These are phyloP conservation scores for Nicator chloris DNA, from an alignment of 2,113 vertebrate species.

Conservation along the genomic window DNA sequence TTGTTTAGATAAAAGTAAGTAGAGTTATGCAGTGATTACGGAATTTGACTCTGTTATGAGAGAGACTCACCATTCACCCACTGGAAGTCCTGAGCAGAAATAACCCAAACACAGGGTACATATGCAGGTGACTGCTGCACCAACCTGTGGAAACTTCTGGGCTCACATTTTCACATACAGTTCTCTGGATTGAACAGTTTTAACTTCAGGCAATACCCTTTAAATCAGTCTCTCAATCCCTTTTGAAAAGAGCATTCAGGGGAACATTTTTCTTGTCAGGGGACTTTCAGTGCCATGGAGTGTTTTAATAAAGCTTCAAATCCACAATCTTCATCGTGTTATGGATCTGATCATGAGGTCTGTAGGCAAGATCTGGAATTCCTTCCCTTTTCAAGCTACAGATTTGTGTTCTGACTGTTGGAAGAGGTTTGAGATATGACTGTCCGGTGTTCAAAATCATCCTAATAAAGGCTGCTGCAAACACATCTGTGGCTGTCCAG, in stretches of 20 bases:
- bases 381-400: neutral
- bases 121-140: neutral
- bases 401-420: neutral
- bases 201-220: neutral
- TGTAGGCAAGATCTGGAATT: neutral
- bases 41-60: conserved; percentile 39
- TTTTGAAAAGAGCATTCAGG: neutral
- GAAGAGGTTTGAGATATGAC: neutral
- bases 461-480: neutral
- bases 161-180: neutral
- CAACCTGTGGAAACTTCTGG: neutral
- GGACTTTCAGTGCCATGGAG: neutral
- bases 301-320: neutral
- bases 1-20: conserved; percentile 35
- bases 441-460: neutral
- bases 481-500: neutral
- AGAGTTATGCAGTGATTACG: neutral
- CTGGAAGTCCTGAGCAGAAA: conserved; percentile 24
- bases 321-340: neutral
- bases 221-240: neutral
- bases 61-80: neutral
- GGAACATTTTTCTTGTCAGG: neutral
- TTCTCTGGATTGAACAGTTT: neutral
- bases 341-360: neutral
- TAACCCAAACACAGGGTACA: neutral